These are phyloP conservation scores for Paedocypris micromegethes DNA, from an alignment of 2,797 vertebrate species.

Conservation along the genomic window DNA sequence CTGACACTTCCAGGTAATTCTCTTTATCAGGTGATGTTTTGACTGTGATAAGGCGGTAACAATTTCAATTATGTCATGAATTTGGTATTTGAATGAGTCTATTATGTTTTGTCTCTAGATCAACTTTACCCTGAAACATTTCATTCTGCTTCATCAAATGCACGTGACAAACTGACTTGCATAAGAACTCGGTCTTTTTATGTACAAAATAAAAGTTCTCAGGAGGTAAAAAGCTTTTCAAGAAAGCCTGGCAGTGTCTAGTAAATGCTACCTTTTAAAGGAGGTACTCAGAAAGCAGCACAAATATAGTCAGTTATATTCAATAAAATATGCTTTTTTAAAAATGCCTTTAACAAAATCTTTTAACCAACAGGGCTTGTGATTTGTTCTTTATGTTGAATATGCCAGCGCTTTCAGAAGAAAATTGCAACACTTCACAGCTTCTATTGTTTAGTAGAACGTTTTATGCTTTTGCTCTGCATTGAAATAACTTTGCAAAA, in stretches of 20 bases:
- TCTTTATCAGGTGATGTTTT: slow-evolving; percentile 59
- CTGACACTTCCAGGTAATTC: slow-evolving; percentile 64
- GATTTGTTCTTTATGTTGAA: slow-evolving; percentile 25
- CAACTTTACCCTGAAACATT: not conserved
- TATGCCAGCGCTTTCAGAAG: slow-evolving; percentile 22
- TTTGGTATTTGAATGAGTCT: slow-evolving; percentile 12
- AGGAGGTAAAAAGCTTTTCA: too few species aligned
- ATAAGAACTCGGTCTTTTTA: too few species aligned
- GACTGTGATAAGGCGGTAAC: slow-evolving; percentile 44
- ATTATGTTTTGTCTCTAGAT: not conserved
- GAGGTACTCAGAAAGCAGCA: slow-evolving; percentile 9
- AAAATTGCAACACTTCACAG: slow-evolving; percentile 28
- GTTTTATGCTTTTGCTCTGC: slow-evolving; percentile 20
- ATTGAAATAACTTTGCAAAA: slow-evolving; percentile 32
- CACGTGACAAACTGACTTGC: too few species aligned
- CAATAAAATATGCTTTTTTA: slow-evolving; percentile 16
- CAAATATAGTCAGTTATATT: slow-evolving; percentile 16
- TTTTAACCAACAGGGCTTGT: not conserved
- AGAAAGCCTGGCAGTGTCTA: not conserved
- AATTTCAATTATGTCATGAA: slow-evolving; percentile 37
- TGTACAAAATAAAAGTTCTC: too few species aligned
- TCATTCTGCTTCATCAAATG: too few species aligned
- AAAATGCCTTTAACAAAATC: slow-evolving; percentile 24
- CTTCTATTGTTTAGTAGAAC: slow-evolving; percentile 29
- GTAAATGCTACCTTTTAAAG: slow-evolving; percentile 1